Conservation (phyloP, 1,140 invertebrate genomes). For the Saccostrea glomerata region DNA sequence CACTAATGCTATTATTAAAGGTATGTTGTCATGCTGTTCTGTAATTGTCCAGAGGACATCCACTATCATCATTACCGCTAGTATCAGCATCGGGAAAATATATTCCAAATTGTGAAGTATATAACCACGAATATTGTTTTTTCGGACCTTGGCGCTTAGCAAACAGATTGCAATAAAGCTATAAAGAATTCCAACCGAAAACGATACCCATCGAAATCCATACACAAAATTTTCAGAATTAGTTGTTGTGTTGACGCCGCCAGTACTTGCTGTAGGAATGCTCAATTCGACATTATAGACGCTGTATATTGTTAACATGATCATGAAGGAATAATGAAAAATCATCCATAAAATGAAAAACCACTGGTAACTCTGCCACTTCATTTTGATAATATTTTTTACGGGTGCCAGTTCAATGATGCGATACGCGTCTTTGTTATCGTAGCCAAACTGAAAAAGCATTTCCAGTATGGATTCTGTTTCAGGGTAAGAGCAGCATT, state of each 20-base stretch:
- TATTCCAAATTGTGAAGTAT: conserved; percentile 63
- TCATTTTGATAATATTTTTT: conserved; percentile 54
- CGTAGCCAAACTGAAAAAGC: conserved; percentile 52
- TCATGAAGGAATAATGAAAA: conserved; percentile 57
- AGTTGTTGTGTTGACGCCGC: neutral
- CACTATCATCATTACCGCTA: conserved; percentile 59
- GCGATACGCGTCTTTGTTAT: conserved; percentile 51
- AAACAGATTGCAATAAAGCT: conserved; percentile 45
- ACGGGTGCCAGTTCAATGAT: conserved; percentile 58
- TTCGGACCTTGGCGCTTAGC: conserved; percentile 47
- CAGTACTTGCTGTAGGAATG: neutral
- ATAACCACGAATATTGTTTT: conserved; percentile 37
- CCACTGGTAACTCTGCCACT: conserved; percentile 58
- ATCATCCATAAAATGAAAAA: conserved; percentile 58
- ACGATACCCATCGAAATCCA: conserved; percentile 34
- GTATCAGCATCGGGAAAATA: conserved; percentile 59
- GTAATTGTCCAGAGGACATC: conserved; percentile 56
- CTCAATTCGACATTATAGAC: neutral
- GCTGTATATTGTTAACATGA: conserved; percentile 53
- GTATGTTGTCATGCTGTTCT: conserved; percentile 38
- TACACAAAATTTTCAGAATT: conserved; percentile 13
- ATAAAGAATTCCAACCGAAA: conserved; percentile 49
- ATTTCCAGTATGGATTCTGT: conserved; percentile 58
- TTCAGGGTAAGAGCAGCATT: neutral
- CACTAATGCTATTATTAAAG: conserved; percentile 60